Conservation (phyloP, 2,113 vertebrate species). For the Trichechus manatus region DNA sequence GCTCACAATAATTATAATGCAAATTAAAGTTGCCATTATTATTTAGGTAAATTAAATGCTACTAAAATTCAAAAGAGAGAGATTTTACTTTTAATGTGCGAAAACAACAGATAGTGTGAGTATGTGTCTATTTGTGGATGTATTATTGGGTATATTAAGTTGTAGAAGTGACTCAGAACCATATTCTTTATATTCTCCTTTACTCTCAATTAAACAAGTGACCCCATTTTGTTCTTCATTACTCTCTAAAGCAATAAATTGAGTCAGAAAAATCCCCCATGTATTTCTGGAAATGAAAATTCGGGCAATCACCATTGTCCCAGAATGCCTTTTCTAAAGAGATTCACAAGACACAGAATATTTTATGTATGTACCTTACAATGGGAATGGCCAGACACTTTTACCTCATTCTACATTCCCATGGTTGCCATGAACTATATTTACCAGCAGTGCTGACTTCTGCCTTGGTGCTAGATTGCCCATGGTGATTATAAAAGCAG, state of each 20-base stretch:
- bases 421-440: neutral
- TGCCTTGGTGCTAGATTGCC: neutral
- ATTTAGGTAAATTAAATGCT: neutral
- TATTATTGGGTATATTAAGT: neutral
- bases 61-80: slow-evolving; percentile 14
- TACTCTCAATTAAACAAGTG: neutral
- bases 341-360: neutral
- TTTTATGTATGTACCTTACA: neutral
- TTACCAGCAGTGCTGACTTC: neutral
- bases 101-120: neutral
- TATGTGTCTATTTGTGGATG: neutral
- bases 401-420: neutral
- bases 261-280: neutral
- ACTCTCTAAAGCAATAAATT: neutral
- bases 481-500: neutral
- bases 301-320: neutral
- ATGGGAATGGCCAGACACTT: neutral
- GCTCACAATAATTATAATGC: neutral
- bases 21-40: neutral
- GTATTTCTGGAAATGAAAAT: neutral
- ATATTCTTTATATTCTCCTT: neutral
- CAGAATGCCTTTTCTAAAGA: neutral
- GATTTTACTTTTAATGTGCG: neutral
- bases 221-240: neutral
- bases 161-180: neutral